phyloP scores from a whole-genome alignment of 2,888 invertebrate genomes.

The Flexamia atlantica region DNA sequence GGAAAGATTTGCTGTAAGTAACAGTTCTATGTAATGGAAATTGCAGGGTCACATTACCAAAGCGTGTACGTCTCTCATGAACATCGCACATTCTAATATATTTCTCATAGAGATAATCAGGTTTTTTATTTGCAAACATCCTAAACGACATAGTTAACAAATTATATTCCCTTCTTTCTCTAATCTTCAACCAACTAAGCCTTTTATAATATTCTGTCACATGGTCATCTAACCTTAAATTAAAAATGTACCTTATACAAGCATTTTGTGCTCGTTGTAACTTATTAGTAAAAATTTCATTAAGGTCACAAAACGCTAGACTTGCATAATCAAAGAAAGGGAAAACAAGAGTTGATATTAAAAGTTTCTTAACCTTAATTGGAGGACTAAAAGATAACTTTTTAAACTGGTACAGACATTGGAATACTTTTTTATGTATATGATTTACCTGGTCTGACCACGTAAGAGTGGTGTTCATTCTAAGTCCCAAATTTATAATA shows the following conservation, averaged over 20 bases:
- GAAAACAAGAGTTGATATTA: background rate
- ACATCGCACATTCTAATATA: no score
- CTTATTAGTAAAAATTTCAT: background rate
- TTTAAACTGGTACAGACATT: background rate
- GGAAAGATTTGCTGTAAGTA: no score
- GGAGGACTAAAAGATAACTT: slow-evolving; percentile 9
- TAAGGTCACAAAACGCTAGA: background rate
- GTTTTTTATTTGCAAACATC: no score
- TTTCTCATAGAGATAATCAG: no score
- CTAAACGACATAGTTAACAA: no score
- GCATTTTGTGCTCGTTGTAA: slow-evolving; percentile 4
- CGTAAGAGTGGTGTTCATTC: background rate
- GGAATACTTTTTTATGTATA: slow-evolving; percentile 4
- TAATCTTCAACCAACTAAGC: no score
- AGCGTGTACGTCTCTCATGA: no score
- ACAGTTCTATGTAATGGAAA: no score
- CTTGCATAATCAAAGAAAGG: background rate
- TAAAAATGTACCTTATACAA: slow-evolving; percentile 1
- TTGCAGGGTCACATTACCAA: no score
- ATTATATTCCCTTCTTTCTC: no score
- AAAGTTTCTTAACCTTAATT: no score
- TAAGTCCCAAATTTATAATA: background rate
- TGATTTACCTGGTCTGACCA: background rate
- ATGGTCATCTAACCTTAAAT: background rate
- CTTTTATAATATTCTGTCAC: background rate